These are phyloP conservation scores for Bubo blakistoni DNA, from an alignment of 2,113 vertebrate species.

Conservation along the genomic window DNA sequence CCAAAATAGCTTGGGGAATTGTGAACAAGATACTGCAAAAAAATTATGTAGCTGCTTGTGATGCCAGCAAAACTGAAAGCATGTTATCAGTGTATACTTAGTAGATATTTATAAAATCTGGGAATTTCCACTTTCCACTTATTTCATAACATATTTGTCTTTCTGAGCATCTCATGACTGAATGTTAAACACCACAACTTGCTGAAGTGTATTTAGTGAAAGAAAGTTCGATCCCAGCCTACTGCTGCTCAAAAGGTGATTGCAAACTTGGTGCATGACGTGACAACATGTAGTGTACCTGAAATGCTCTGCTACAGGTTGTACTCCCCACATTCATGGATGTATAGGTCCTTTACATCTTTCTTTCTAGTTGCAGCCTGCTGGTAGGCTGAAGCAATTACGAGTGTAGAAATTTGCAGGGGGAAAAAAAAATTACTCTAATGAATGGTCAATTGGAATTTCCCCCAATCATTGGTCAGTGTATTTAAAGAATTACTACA, in stretches of 20 bases:
- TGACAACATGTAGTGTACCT: background rate
- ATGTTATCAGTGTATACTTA: background rate
- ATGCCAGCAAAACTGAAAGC: conserved; percentile 22
- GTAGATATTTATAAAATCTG: background rate
- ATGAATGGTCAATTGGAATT: conserved; percentile 47
- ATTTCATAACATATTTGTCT: background rate
- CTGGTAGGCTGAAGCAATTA: conserved; percentile 12
- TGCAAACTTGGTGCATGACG: background rate
- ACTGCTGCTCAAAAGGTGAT: background rate
- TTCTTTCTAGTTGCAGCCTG: background rate
- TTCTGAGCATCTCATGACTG: background rate
- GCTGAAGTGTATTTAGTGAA: background rate
- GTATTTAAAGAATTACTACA: conserved; percentile 72
- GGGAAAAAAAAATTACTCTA: background rate
- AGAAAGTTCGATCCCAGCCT: background rate
- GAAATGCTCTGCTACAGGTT: background rate
- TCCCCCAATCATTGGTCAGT: conserved; percentile 38
- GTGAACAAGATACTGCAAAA: background rate
- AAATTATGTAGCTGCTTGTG: background rate
- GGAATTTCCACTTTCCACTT: conserved; percentile 16
- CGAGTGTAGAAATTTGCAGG: background rate
- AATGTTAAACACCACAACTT: background rate
- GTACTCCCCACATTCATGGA: background rate
- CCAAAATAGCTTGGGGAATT: background rate
- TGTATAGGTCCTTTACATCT: background rate